Evolutionary conservation across 1,140 invertebrate species (phyloP).

Genomic region (Meloidogyne exigua): DNA sequence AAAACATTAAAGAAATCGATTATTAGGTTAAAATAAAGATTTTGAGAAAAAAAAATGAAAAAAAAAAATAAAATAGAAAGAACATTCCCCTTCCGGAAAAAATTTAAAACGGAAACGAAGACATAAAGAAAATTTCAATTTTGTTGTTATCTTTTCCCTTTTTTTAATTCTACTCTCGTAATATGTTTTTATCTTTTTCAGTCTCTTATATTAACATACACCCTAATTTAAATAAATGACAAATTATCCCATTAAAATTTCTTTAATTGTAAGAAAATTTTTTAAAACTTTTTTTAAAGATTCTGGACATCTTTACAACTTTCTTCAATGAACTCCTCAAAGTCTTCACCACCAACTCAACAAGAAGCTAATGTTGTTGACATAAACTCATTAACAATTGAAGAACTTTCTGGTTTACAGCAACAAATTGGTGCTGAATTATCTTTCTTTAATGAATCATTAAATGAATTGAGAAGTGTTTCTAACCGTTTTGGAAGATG

Average conservation of each 20-base stretch:
- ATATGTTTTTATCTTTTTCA: too few relatives aligned
- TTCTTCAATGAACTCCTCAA: not conserved
- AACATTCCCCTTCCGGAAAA: too few relatives aligned
- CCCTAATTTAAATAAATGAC: not conserved
- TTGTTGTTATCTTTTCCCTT: too few relatives aligned
- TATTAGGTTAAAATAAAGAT: too few relatives aligned
- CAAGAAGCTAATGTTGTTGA: constrained; percentile 24
- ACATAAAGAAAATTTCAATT: too few relatives aligned
- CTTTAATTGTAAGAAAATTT: too few relatives aligned
- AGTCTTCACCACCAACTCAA: not conserved
- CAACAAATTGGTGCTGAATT: constrained; percentile 36
- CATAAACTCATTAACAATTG: constrained; percentile 29
- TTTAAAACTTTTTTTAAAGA: too few relatives aligned
- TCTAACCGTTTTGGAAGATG: constrained; percentile 45
- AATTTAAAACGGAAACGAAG: too few relatives aligned
- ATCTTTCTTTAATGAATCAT: constrained; percentile 42
- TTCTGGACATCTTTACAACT: not conserved
- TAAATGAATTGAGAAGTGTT: constrained; percentile 39
- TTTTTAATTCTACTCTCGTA: too few relatives aligned
- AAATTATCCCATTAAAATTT: not conserved
- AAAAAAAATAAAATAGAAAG: too few relatives aligned
- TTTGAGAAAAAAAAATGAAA: too few relatives aligned
- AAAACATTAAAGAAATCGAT: too few relatives aligned
- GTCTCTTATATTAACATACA: not conserved
- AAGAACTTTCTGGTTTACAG: constrained; percentile 32